phyloP scores from a whole-genome alignment of 2,888 invertebrate genomes.

The Ichneumoninae sp. region DNA sequence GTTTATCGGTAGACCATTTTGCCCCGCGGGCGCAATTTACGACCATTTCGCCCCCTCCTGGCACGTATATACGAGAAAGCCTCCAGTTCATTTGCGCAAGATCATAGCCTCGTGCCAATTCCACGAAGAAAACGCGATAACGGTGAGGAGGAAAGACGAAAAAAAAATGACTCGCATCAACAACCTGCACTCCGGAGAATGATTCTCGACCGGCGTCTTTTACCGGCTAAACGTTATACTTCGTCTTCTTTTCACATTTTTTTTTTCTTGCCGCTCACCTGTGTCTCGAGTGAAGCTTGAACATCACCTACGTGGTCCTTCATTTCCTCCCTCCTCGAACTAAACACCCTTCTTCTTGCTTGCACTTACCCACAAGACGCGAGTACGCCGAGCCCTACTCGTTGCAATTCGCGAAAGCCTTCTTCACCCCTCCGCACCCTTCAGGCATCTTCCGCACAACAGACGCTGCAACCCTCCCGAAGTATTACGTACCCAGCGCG shows the following conservation, averaged over 20 bases:
- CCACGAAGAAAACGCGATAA: neutral
- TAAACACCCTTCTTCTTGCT: conserved; percentile 8
- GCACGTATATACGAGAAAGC: conserved; percentile 17
- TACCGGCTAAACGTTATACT: conserved; percentile 20
- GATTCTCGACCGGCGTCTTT: conserved; percentile 16
- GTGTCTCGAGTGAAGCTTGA: conserved; percentile 56
- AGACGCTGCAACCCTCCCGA: conserved; percentile 17
- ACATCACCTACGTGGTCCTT: conserved; percentile 4
- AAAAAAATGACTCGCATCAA: conserved; percentile 3
- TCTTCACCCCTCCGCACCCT: neutral
- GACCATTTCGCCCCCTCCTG: no score
- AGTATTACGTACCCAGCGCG: conserved; percentile 14
- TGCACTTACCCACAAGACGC: conserved; percentile 15
- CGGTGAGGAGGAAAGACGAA: neutral
- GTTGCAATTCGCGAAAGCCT: conserved; percentile 37
- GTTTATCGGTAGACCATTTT: no score
- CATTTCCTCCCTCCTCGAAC: conserved; percentile 1
- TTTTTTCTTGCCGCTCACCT: neutral
- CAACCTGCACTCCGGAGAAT: conserved; percentile 8
- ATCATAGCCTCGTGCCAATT: conserved; percentile 7
- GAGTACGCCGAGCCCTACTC: neutral
- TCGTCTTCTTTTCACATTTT: conserved; percentile 7
- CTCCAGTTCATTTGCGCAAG: conserved; percentile 3
- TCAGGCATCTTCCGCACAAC: conserved; percentile 1
- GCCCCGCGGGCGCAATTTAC: no score